Evolutionary conservation across 2,113 vertebrate genomes (phyloP).

Genomic region (Nothoprocta pentlandii): DNA sequence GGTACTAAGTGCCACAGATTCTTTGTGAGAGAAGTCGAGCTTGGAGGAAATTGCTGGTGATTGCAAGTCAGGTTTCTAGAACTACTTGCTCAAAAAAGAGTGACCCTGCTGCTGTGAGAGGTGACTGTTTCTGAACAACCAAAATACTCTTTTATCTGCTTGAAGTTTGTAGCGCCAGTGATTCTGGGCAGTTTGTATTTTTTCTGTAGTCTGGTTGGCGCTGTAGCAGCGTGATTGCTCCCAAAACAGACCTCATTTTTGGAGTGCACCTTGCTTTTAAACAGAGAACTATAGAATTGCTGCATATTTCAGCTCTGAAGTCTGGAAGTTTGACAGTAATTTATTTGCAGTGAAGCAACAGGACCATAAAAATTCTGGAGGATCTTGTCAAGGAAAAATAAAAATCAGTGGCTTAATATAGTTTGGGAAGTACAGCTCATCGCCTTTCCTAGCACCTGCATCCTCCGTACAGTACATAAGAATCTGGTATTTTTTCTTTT

Average conservation of each 20-base stretch:
- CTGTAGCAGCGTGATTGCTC: background rate
- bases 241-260: background rate
- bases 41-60: background rate
- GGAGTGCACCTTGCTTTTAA: background rate
- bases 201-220: background rate
- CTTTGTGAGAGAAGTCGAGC: background rate
- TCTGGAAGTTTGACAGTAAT: background rate
- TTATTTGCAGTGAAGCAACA: background rate
- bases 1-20: background rate
- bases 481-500: constrained; percentile 22
- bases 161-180: background rate
- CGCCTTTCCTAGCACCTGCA: constrained; percentile 11
- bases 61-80: constrained; percentile 35
- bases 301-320: background rate
- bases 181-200: background rate
- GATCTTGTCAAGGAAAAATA: background rate
- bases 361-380: background rate
- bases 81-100: background rate
- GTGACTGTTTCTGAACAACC: background rate
- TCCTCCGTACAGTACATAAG: background rate
- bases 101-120: background rate
- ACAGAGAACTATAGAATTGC: background rate
- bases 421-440: background rate
- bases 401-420: constrained; percentile 37
- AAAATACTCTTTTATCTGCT: background rate